Percentiles rank a stretch among this genome's conserved stretches.
Evolutionary conservation across 2,113 vertebrate genomes (phyloP).

Genomic region (Rhipidura dahli): DNA sequence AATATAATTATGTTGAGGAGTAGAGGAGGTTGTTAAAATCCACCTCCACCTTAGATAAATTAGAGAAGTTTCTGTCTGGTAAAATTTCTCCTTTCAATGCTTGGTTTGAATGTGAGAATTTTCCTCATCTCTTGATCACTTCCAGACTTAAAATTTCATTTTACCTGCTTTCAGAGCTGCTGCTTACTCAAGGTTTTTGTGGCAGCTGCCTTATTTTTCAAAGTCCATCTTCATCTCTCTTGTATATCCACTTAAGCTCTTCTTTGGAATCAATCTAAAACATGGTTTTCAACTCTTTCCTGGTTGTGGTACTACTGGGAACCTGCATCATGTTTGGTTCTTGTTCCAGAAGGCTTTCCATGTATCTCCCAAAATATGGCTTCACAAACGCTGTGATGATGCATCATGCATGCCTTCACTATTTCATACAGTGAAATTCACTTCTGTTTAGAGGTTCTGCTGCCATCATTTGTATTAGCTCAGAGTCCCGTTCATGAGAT

Average conservation of each 20-base stretch:
- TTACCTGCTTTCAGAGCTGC: background rate
- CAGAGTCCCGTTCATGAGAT: background rate
- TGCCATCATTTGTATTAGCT: background rate
- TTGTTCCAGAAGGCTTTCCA: background rate
- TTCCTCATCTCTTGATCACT: background rate
- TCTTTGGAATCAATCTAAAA: background rate
- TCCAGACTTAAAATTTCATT: background rate
- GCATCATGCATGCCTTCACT: background rate
- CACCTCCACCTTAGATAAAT: background rate
- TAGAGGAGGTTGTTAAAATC: background rate
- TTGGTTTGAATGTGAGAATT: background rate
- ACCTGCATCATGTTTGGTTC: background rate
- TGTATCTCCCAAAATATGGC: rapidly evolving
- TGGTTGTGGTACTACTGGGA: background rate
- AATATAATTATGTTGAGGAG: background rate
- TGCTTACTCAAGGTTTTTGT: background rate
- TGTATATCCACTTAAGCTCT: background rate
- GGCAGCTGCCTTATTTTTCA: background rate
- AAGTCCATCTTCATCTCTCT: background rate
- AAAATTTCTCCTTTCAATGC: background rate
- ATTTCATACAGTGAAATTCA: background rate
- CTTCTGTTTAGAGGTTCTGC: background rate
- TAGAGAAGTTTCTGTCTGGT: background rate
- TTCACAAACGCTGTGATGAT: background rate
- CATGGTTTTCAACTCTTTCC: background rate